Evolutionary conservation across 2,888 invertebrate species (phyloP).

Genomic region (Lucinisca nassula): DNA sequence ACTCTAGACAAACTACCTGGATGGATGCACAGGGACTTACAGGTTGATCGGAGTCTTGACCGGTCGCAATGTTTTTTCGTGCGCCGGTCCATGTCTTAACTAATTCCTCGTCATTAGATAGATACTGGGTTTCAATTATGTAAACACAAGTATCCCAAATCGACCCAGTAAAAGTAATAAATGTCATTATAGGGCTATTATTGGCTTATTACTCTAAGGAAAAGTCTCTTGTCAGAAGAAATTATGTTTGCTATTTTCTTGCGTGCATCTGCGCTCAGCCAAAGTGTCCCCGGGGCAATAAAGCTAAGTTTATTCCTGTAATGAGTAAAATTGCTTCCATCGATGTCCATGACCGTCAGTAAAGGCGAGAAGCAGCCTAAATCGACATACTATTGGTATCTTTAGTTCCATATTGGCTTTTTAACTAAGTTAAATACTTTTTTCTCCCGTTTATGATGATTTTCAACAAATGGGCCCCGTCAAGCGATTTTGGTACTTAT

Average conservation of each 20-base stretch:
- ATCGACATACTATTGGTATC: too few relatives aligned
- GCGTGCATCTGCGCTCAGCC: conserved; percentile 13
- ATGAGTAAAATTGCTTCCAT: neutral
- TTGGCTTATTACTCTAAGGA: neutral
- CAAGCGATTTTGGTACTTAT: too few relatives aligned
- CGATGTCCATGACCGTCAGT: neutral
- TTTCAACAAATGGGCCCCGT: too few relatives aligned
- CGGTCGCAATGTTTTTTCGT: too few relatives aligned
- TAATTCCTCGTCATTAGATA: neutral
- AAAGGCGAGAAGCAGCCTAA: too few relatives aligned
- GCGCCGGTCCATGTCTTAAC: too few relatives aligned
- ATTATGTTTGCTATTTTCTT: conserved; percentile 13
- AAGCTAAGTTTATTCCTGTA: neutral
- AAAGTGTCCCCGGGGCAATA: neutral
- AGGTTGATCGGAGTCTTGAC: too few relatives aligned
- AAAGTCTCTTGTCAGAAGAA: neutral
- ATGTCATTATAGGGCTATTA: neutral
- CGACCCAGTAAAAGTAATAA: neutral
- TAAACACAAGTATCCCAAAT: neutral
- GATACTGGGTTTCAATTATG: conserved; percentile 6
- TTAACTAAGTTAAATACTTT: too few relatives aligned
- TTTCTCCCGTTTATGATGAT: too few relatives aligned
- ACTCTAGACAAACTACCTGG: too few relatives aligned
- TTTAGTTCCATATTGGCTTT: too few relatives aligned
- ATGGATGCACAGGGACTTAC: too few relatives aligned